Conservation (phyloP, 2,888 invertebrate genomes). For the Brenthis ino region DNA sequence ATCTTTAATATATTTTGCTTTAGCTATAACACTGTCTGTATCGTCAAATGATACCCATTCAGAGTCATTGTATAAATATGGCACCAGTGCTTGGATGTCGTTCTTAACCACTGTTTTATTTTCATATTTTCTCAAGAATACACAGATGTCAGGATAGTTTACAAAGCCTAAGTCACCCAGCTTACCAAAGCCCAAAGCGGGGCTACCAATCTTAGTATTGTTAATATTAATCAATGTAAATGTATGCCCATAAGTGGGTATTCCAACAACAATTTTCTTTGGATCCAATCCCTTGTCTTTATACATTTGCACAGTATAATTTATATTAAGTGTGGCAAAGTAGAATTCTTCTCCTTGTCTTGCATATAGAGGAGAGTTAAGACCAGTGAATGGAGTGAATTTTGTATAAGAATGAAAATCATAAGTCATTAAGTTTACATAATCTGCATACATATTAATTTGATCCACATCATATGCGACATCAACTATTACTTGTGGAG, state of each 20-base stretch:
- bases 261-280: slow-evolving; percentile 90
- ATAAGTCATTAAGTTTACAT: slow-evolving; percentile 95
- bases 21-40: slow-evolving; percentile 85
- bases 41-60: slow-evolving; percentile 95
- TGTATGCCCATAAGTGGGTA: slow-evolving; percentile 94
- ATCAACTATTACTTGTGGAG: slow-evolving; percentile 88
- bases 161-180: slow-evolving; percentile 88
- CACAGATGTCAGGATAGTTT: slow-evolving; percentile 86
- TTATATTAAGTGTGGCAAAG: slow-evolving; percentile 88
- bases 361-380: slow-evolving; percentile 91
- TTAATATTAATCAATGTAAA: slow-evolving; percentile 86
- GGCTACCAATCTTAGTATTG: slow-evolving; percentile 87
- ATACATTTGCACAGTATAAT: slow-evolving; percentile 92
- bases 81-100: slow-evolving; percentile 87
- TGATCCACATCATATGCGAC: slow-evolving; percentile 90
- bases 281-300: slow-evolving; percentile 87
- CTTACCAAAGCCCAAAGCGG: slow-evolving; percentile 86
- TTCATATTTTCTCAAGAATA: slow-evolving; percentile 80
- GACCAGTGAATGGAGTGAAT: slow-evolving; percentile 90
- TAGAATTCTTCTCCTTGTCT: slow-evolving; percentile 83
- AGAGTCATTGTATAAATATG: slow-evolving; percentile 85
- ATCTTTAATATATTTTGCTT: slow-evolving; percentile 85
- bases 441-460: slow-evolving; percentile 91
- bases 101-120: slow-evolving; percentile 77
- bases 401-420: slow-evolving; percentile 92